Base-by-base conservation (phyloP, 2,888 invertebrate species). In the Ochropleura plecta region DNA sequence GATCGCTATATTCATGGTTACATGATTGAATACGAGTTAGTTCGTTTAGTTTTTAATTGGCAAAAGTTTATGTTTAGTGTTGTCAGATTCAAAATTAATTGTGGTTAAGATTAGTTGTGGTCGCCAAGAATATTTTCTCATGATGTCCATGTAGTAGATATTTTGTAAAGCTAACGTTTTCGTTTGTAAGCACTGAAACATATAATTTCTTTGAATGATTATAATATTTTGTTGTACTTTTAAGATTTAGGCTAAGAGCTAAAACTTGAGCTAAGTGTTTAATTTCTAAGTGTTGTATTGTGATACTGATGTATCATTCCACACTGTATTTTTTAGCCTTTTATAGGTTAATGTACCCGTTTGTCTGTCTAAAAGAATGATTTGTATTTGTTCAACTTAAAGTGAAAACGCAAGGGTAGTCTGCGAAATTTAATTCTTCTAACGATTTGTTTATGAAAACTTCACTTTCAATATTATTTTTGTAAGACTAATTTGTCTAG, bases 271-370 rank as follows among this genome's bases (percentile, higher is more conserved):
- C n/a, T 42, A 18, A n/a, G 40, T 64, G 20, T 40, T 49, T 53
- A 53, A 59, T 69, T 62, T 48, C 18, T 80, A 51, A 65, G 49
- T 57, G 18, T 60, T 79, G 12, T 62, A n/a, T 60, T 73, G 18
- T 20, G 66, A 62, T 74, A 76, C 62, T 51, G 12, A 59, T 73
- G 73, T 83, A 78, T 75, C 79, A 82, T 82, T 82, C 79, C 77
- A 74, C n/a, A 60, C 5, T 73, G 46, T 73, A 48, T 4, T 20
- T 63, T 72, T 77, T 71, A 16, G 30, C 30, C n/a, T 40, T 48
- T 6, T 70, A 16, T 48, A 40, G 7, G 40, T 57, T 70, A 57
- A 70, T 18, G 18, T 30, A 10, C 30, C 10, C 30, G 20, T 14
- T n/a, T 73, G 65, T 16, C 16, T 66, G 53, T 59, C 30, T 51